Percentiles rank a stretch among this genome's conserved stretches.
These are phyloP conservation scores for Acropternis orthonyx DNA, from an alignment of 2,797 vertebrate genomes.

Conservation along the genomic window DNA sequence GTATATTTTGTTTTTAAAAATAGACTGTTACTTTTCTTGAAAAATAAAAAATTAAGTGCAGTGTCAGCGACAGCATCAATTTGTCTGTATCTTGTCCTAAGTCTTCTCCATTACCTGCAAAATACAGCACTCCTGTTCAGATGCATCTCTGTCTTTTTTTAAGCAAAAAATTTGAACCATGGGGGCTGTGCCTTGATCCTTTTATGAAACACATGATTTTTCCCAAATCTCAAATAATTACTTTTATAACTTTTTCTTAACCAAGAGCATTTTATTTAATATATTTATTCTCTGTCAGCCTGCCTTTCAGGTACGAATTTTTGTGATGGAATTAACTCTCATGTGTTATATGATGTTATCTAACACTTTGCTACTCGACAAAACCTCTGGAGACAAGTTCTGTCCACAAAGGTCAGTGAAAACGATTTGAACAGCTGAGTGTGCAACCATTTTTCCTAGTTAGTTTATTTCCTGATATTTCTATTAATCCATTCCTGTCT, in stretches of 20 bases:
- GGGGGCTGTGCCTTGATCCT: neutral
- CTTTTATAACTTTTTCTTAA: neutral
- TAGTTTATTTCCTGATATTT: neutral
- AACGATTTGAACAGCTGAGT: neutral
- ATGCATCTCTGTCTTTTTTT: neutral
- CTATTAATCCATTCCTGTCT: neutral
- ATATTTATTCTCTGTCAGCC: neutral
- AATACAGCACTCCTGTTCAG: neutral
- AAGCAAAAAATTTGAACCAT: neutral
- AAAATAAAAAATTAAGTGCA: neutral
- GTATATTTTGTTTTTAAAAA: neutral
- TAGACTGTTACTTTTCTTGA: neutral
- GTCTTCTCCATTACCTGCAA: neutral
- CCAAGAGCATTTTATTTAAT: neutral
- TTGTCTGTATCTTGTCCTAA: neutral
- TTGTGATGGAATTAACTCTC: neutral
- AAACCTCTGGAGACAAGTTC: neutral
- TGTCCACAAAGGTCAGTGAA: neutral
- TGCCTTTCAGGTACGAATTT: neutral
- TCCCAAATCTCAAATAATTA: neutral
- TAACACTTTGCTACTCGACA: neutral
- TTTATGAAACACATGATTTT: neutral
- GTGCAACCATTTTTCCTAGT: neutral
- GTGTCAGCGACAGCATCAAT: fast-evolving
- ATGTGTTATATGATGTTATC: neutral